phyloP scores from a whole-genome alignment of 2,797 vertebrate genomes.

The Cygnus olor region DNA sequence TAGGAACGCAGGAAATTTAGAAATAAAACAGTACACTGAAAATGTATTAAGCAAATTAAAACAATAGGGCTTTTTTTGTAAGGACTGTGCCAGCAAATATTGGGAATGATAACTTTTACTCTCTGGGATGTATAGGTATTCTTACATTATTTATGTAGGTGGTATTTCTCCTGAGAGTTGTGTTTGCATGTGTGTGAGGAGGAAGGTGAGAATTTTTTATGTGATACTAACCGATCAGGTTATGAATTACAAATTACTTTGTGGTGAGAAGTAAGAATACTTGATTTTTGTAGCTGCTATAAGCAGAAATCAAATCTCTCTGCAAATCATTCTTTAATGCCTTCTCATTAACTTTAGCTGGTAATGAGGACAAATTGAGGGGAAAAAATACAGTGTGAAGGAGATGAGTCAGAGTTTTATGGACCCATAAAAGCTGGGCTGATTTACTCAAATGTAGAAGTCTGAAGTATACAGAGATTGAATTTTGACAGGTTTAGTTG shows the following conservation, averaged over 20 bases:
- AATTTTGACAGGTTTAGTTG: constrained; percentile 81
- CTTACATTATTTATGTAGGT: neutral
- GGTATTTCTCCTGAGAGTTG: constrained; percentile 14
- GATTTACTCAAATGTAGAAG: constrained; percentile 77
- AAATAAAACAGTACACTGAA: neutral
- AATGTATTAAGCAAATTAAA: neutral
- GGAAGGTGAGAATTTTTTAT: constrained; percentile 3
- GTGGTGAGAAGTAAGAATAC: constrained; percentile 6
- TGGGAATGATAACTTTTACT: neutral
- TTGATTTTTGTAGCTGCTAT: constrained; percentile 36
- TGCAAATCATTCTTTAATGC: constrained; percentile 76
- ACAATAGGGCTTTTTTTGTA: neutral
- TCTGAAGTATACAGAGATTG: constrained; percentile 73
- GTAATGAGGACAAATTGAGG: constrained; percentile 82
- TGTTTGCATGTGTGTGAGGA: neutral
- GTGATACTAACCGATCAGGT: neutral
- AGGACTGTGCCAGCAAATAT: neutral
- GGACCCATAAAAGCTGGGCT: constrained; percentile 77
- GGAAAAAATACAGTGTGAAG: constrained; percentile 71
- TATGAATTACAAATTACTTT: constrained; percentile 27
- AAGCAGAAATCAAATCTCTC: constrained; percentile 58
- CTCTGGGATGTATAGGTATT: neutral
- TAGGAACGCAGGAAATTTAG: neutral
- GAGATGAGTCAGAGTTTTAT: constrained; percentile 80
- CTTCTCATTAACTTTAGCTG: constrained; percentile 76